A percentile compares a stretch with the other conserved stretches of the same genome.
Conservation (phyloP, 2,888 invertebrate genomes). For the Tryphoninae sp. region DNA sequence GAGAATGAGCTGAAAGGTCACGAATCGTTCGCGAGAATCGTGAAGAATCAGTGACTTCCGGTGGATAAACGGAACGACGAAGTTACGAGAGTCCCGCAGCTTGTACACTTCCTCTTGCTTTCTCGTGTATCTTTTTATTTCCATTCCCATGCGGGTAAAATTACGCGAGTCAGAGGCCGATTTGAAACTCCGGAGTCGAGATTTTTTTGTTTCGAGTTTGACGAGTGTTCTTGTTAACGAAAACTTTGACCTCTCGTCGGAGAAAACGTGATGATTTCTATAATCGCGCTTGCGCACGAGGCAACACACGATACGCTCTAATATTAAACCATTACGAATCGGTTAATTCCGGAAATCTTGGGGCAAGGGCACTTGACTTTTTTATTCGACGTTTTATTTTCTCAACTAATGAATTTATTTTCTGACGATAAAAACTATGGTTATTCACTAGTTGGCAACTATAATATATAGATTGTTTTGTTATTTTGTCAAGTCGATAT, state of each 20-base stretch:
- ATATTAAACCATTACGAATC: not conserved
- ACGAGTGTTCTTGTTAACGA: not conserved
- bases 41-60: slow-evolving; percentile 72
- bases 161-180: not conserved
- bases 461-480: too few species aligned
- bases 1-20: not conserved
- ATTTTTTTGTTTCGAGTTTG: not conserved
- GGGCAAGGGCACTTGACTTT: not conserved
- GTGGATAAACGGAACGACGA: slow-evolving; percentile 59
- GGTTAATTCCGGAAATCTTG: not conserved
- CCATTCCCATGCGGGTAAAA: slow-evolving; percentile 48
- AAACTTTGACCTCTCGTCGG: not conserved
- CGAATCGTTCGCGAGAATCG: slow-evolving; percentile 48
- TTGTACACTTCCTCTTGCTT: slow-evolving; percentile 10
- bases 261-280: not conserved
- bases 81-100: slow-evolving; percentile 5
- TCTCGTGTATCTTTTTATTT: slow-evolving; percentile 11
- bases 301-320: not conserved
- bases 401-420: not conserved
- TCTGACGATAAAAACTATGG: not conserved
- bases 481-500: too few species aligned
- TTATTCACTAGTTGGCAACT: not conserved
- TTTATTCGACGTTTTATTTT: not conserved
- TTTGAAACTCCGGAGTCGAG: not conserved
- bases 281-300: not conserved